Conservation (phyloP, 92 coral and sea anemone species). For the Paragorgia papillata region DNA sequence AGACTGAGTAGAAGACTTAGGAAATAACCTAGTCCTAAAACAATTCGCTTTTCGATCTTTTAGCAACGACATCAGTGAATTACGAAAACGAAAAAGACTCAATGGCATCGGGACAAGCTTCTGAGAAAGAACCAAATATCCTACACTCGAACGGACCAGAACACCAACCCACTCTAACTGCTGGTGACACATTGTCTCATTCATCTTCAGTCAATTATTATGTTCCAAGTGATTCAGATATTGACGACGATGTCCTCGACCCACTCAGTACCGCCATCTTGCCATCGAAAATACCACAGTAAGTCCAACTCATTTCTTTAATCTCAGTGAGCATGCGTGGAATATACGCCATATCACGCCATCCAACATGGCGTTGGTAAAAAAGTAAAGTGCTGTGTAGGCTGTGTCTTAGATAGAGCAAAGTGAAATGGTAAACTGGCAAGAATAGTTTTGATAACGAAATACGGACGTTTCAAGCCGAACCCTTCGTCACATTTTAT, state of each 20-base stretch:
- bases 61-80: constrained; percentile 33
- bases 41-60: background rate
- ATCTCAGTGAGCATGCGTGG: too few relatives aligned
- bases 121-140: background rate
- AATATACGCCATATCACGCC: too few relatives aligned
- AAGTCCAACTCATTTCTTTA: background rate
- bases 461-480: too few relatives aligned
- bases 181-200: background rate
- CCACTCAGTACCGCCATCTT: background rate
- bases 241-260: constrained; percentile 27
- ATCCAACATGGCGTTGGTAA: too few relatives aligned
- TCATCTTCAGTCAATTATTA: constrained; percentile 28
- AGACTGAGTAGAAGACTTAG: too few relatives aligned
- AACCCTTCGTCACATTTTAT: too few relatives aligned
- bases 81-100: constrained; percentile 33
- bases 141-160: background rate
- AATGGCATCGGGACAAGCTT: background rate
- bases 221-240: constrained; percentile 46
- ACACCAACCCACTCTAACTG: background rate
- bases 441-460: too few relatives aligned
- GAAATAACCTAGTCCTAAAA: background rate
- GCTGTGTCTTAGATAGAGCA: too few relatives aligned
- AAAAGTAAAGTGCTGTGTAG: too few relatives aligned
- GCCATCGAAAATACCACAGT: constrained; percentile 35
- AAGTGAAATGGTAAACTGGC: too few relatives aligned